These are phyloP conservation scores for Spinibarbus caldwelli DNA, from an alignment of 2,797 vertebrate species.

Conservation along the genomic window DNA sequence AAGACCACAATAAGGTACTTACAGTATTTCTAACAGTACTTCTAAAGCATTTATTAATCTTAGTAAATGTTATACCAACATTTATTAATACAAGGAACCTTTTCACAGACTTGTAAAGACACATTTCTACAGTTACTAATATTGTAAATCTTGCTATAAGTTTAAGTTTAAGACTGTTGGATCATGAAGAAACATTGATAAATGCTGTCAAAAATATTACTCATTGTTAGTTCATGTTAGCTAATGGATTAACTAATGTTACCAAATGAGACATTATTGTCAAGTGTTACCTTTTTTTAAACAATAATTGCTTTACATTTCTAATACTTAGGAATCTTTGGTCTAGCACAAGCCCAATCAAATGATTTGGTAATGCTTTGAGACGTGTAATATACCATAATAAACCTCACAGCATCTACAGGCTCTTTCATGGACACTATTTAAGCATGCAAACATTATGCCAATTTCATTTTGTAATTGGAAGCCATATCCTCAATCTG, in stretches of 20 bases:
- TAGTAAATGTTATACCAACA: no score
- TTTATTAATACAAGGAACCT: no score
- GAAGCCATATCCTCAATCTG: background rate
- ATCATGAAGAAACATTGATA: background rate
- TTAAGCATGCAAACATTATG: background rate
- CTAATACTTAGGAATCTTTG: no score
- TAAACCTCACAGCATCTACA: background rate
- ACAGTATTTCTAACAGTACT: no score
- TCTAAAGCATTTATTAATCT: no score
- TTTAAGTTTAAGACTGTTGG: no score
- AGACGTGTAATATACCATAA: background rate
- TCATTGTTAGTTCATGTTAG: background rate
- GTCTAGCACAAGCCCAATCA: background rate
- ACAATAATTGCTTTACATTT: background rate
- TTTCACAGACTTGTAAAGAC: no score
- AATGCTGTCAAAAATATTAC: background rate
- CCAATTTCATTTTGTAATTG: background rate
- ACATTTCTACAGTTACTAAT: no score
- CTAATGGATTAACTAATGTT: background rate
- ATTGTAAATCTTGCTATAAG: no score
- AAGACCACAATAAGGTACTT: no score
- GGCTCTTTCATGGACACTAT: background rate
- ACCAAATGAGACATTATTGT: background rate
- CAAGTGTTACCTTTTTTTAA: background rate
- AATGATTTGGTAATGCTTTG: background rate